phyloP scores from a whole-genome alignment of 2,113 vertebrate species.

The Forbesichthys papilliferus region DNA sequence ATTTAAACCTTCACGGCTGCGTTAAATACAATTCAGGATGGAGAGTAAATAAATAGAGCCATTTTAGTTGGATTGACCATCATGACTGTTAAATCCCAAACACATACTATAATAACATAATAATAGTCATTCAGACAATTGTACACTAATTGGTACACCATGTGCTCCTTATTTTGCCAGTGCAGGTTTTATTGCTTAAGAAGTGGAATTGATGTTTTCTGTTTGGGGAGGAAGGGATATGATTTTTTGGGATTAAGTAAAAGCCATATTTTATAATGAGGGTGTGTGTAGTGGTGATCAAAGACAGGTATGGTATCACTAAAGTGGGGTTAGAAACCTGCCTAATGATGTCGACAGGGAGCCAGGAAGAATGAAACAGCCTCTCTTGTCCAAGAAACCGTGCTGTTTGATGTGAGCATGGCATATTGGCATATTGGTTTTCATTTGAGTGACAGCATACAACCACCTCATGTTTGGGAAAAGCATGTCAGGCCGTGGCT shows the following conservation, averaged over 20 bases:
- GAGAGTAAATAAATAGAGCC: slow-evolving; percentile 14
- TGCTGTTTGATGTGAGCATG: slow-evolving; percentile 40
- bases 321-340: background rate
- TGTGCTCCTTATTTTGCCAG: slow-evolving; percentile 18
- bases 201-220: slow-evolving; percentile 21
- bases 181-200: slow-evolving; percentile 16
- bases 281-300: slow-evolving; percentile 11
- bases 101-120: too few relatives aligned
- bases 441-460: slow-evolving; percentile 46
- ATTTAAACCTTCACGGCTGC: slow-evolving; percentile 6
- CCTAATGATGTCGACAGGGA: slow-evolving; percentile 5
- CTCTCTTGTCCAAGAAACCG: slow-evolving; percentile 25
- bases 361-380: background rate
- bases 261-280: slow-evolving; percentile 14
- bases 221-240: background rate
- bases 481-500: slow-evolving; percentile 25
- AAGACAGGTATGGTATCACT: slow-evolving; percentile 8
- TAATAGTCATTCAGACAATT: slow-evolving; percentile 25
- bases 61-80: slow-evolving; percentile 31
- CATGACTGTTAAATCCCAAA: background rate
- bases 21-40: slow-evolving; percentile 6
- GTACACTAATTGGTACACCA: background rate
- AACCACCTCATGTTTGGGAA: slow-evolving; percentile 44
- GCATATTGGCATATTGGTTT: slow-evolving; percentile 11
- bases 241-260: slow-evolving; percentile 21